Evolutionary conservation across 2,888 invertebrate genomes (phyloP).

Genomic region (Eupeodes latifasciatus): DNA sequence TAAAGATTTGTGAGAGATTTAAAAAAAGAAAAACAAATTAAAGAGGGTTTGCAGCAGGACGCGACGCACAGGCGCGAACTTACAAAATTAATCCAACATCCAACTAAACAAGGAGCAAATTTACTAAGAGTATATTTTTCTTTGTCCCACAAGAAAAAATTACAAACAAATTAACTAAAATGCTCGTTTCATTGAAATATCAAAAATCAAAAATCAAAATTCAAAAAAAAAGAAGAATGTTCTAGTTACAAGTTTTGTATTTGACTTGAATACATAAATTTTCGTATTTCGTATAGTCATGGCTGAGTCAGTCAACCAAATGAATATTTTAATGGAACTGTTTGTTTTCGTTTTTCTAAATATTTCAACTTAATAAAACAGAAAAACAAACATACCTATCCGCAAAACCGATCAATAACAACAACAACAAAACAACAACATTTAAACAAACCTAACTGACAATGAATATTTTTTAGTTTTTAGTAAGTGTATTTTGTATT

Average conservation of each 20-base stretch:
- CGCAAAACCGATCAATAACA: slow-evolving; percentile 23
- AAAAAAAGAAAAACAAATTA: slow-evolving; percentile 8
- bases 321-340: slow-evolving; percentile 51
- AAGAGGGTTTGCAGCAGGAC: slow-evolving; percentile 32
- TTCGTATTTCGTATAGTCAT: slow-evolving; percentile 51
- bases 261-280: slow-evolving; percentile 57
- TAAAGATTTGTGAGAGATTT: slow-evolving; percentile 43
- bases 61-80: slow-evolving; percentile 15
- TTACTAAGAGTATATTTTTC: slow-evolving; percentile 16
- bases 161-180: slow-evolving; percentile 4
- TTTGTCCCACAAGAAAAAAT: slow-evolving; percentile 13
- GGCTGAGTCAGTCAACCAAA: slow-evolving; percentile 72
- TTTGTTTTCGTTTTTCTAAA: slow-evolving; percentile 51
- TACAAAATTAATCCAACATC: slow-evolving; percentile 22
- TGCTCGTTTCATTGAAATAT: slow-evolving; percentile 19
- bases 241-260: slow-evolving; percentile 49
- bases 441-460: slow-evolving; percentile 66
- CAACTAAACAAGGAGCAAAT: slow-evolving; percentile 30
- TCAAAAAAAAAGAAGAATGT: slow-evolving; percentile 8
- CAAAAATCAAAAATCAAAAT: background rate
- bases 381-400: slow-evolving; percentile 23
- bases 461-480: slow-evolving; percentile 74
- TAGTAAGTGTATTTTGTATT: slow-evolving; percentile 76
- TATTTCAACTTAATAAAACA: background rate
- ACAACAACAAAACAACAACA: slow-evolving; percentile 17